Base-by-base conservation (phyloP, 2,797 vertebrate genomes). In the Valencia hispanica region DNA sequence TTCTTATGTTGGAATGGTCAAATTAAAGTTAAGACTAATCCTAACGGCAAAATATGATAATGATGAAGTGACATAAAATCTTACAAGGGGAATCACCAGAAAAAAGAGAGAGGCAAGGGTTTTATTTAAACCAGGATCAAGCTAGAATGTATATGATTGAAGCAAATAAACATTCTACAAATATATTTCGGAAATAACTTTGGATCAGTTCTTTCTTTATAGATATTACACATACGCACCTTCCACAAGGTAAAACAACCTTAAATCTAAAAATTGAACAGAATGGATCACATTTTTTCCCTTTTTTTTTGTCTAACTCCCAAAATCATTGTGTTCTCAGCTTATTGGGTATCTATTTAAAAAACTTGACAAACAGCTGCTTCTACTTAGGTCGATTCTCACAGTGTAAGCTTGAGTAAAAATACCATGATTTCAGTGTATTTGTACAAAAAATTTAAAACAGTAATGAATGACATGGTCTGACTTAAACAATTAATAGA, bases 181-280 rank as follows among this genome's bases (percentile, higher is more conserved):
- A 51, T 32, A 17, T 53, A 27, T 25, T 53, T 17, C 22, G 7
- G 41, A 43, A 86, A 79, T 83, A 15, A 32, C 45, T 48, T 59
- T 68, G 17, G 53, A 25, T 68, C 65, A 8, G 5, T 68, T 68
- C 27, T 43, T 12, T 68, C 25, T 27, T 17, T 30, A n/a, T 51
- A 2, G 22, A n/a, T 36, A 12, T 34, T 36, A 32, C 15, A 68
- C 6, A 9, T 27, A n/a, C 14, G 30, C 30, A 12, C 5, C 7
- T 17, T 45, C 6, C 5, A 45, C 22, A 71, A 14, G 18, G 11
- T 73, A 45, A 30, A 11, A 63, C 45, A 11, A 65, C 22, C 68
- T 55, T 5, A 57, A 30, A 74, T 69, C 48, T 36, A 75, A 11
- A 71, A 34, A 70, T 5, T n/a, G 7, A 30, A 17, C 36, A 71